Conservation (phyloP, 1,140 invertebrate genomes). For the Drosophila auraria region DNA sequence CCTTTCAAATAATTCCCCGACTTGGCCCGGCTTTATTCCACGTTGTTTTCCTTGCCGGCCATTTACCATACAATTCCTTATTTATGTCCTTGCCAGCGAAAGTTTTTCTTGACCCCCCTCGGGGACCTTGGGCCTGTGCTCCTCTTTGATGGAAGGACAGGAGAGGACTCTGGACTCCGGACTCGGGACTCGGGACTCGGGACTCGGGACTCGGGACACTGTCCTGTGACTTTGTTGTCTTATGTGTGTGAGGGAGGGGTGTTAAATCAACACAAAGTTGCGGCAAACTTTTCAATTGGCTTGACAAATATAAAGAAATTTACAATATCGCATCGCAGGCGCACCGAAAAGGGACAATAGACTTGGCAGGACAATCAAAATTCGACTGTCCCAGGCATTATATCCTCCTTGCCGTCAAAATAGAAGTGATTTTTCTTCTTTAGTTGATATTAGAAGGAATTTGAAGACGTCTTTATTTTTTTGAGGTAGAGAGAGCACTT, state of each 20-base stretch:
- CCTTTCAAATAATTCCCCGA: conserved; percentile 71
- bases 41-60: conserved; percentile 56
- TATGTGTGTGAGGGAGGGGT: conserved; percentile 41
- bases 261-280: conserved; percentile 80
- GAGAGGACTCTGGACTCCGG: neutral
- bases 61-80: conserved; percentile 78
- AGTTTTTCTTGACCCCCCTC: conserved; percentile 44
- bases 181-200: neutral
- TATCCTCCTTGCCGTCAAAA: conserved; percentile 3
- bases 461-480: too few relatives aligned
- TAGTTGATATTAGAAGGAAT: neutral
- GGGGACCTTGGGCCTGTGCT: conserved; percentile 32
- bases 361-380: conserved; percentile 36
- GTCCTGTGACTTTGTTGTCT: conserved; percentile 46
- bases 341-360: conserved; percentile 34
- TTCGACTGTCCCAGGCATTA: neutral
- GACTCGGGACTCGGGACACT: neutral
- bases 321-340: conserved; percentile 49
- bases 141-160: conserved; percentile 39
- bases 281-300: conserved; percentile 75
- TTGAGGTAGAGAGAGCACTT: too few relatives aligned
- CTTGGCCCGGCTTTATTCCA: conserved; percentile 56
- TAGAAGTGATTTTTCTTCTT: conserved; percentile 28
- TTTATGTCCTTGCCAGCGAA: conserved; percentile 61
- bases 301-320: conserved; percentile 80